A percentile compares a stretch with the other conserved stretches of the same genome.
These are phyloP conservation scores for Myotis vivesi DNA, from an alignment of 2,797 vertebrate genomes.

Conservation along the genomic window DNA sequence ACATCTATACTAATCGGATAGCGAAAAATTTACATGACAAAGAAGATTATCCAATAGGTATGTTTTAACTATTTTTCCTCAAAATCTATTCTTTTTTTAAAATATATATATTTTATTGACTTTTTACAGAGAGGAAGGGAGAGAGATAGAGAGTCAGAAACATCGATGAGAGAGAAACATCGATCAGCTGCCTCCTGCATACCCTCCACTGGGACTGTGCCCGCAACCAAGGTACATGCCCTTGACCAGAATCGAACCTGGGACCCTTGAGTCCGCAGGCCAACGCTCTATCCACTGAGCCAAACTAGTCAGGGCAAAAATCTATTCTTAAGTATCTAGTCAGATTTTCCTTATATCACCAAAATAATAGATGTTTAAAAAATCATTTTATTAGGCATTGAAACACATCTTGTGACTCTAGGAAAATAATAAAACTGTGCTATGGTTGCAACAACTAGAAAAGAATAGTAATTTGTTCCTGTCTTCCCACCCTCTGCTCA, in stretches of 20 bases:
- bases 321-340: not conserved
- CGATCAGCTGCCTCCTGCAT: no score
- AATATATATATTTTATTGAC: no score
- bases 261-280: no score
- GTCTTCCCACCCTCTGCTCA: not conserved
- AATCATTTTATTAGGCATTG: not conserved
- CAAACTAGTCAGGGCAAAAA: no score
- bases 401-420: not conserved
- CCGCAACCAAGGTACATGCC: no score
- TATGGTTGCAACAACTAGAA: not conserved
- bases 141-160: no score
- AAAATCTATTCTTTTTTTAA: not conserved
- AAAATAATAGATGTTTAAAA: not conserved
- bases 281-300: no score
- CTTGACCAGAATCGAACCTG: no score
- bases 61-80: slow-evolving; percentile 3
- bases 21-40: slow-evolving; percentile 77
- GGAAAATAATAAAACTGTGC: not conserved
- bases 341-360: not conserved
- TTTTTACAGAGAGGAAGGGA: no score
- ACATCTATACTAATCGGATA: slow-evolving; percentile 86
- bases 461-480: accelerated
- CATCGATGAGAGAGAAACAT: no score
- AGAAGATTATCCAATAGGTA: slow-evolving; percentile 71
- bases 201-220: no score